Percentiles rank a stretch among this genome's conserved stretches.
These are phyloP conservation scores for Strix aluco DNA, from an alignment of 2,113 vertebrate species.

Conservation along the genomic window DNA sequence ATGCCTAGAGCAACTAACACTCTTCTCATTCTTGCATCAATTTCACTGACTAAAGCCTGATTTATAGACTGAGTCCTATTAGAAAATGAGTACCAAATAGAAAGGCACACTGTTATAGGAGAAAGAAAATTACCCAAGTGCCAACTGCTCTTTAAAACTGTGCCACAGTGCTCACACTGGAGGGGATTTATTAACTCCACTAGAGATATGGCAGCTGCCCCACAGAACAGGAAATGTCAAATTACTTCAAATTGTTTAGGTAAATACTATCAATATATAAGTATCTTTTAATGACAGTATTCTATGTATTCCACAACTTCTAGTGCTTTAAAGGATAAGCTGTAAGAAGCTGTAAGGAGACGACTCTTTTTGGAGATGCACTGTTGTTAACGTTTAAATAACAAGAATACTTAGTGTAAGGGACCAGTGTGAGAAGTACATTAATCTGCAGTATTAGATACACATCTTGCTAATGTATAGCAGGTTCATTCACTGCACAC, in stretches of 20 bases:
- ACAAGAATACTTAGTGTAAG: neutral
- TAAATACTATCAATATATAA: neutral
- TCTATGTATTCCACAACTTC: neutral
- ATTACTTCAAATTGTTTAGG: no score
- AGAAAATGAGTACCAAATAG: neutral
- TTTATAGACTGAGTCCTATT: neutral
- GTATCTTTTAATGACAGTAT: neutral
- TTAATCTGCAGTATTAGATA: neutral
- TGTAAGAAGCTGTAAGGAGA: neutral
- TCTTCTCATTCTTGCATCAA: neutral
- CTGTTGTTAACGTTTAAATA: neutral
- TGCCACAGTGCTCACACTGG: neutral
- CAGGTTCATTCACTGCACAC: accelerated
- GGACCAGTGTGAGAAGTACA: accelerated
- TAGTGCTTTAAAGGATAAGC: neutral
- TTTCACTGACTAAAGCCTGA: neutral
- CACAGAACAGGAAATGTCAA: neutral
- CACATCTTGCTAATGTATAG: accelerated
- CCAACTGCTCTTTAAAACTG: neutral
- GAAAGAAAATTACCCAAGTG: neutral
- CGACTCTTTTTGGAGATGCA: accelerated
- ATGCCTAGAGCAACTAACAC: neutral
- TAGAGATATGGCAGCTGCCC: neutral
- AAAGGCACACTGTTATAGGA: accelerated
- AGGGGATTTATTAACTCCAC: neutral